Evolutionary conservation across 2,888 invertebrate species (phyloP).

Genomic region (Drosophila mimetica): DNA sequence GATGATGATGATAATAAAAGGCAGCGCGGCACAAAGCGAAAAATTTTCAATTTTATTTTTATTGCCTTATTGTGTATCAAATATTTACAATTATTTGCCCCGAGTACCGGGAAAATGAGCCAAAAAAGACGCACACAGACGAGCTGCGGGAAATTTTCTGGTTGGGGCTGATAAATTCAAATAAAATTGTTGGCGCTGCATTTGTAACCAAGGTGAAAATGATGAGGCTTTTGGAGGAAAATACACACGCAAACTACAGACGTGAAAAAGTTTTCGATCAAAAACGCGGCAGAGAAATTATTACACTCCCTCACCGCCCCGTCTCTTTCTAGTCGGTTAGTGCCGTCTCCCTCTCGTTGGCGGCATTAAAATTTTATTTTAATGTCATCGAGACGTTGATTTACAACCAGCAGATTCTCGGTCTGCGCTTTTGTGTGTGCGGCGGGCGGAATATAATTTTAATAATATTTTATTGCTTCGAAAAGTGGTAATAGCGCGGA

Average conservation of each 20-base stretch:
- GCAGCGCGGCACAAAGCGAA: conserved; percentile 64
- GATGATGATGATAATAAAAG: conserved; percentile 66
- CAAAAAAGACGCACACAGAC: conserved; percentile 50
- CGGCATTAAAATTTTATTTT: conserved; percentile 83
- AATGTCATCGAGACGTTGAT: conserved; percentile 83
- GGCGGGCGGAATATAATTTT: conserved; percentile 73
- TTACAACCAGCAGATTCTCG: conserved; percentile 68
- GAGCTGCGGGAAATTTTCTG: conserved; percentile 7
- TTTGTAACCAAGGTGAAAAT: conserved; percentile 82
- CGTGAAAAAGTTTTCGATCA: conserved; percentile 72
- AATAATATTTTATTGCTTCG: conserved; percentile 83
- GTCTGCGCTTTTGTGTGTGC: conserved; percentile 17
- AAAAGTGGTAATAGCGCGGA: conserved; percentile 76
- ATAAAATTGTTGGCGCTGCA: conserved; percentile 70
- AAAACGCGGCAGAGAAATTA: conserved; percentile 52
- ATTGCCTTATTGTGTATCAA: conserved; percentile 82
- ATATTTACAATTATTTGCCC: conserved; percentile 83
- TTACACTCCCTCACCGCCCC: neutral
- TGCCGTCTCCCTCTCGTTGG: conserved; percentile 41
- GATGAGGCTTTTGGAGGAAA: conserved; percentile 48
- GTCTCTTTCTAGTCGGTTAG: neutral
- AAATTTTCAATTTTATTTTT: conserved; percentile 82
- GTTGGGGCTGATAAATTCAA: conserved; percentile 70
- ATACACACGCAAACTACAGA: conserved; percentile 20
- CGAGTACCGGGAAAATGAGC: conserved; percentile 62